Conservation (phyloP, 2,113 vertebrate genomes). For the Semnornis frantzii region DNA sequence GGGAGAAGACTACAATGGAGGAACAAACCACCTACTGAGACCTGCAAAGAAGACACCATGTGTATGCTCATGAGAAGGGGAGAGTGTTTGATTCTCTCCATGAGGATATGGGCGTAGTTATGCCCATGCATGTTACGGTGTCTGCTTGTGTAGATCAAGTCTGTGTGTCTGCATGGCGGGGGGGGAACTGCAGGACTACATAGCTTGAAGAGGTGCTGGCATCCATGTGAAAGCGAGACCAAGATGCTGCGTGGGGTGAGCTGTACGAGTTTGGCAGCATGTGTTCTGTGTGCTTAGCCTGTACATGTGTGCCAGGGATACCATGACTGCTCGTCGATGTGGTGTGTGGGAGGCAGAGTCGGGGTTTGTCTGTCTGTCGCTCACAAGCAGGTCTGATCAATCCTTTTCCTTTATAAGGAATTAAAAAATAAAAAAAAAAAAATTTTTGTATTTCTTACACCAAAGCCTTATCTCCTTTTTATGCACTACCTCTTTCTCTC, state of each 20-base stretch:
- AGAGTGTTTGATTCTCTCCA: background rate
- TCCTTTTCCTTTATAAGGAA: slow-evolving; percentile 18
- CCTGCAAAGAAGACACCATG: background rate
- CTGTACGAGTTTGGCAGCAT: background rate
- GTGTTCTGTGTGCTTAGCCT: background rate
- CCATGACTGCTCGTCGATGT: background rate
- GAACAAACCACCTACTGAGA: background rate
- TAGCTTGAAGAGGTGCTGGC: background rate
- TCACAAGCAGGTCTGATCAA: background rate
- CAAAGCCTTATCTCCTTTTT: background rate
- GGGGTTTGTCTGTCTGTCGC: background rate
- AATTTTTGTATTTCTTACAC: background rate
- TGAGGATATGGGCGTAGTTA: background rate
- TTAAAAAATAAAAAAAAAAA: background rate
- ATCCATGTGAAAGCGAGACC: background rate
- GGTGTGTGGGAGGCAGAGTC: slow-evolving; percentile 9
- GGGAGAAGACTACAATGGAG: background rate
- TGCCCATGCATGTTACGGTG: background rate
- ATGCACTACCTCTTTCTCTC: background rate
- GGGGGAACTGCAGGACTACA: background rate
- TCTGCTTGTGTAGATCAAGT: background rate
- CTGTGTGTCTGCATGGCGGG: background rate
- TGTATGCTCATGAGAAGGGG: background rate
- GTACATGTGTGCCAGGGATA: background rate
- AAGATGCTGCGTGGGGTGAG: background rate